Base-by-base conservation (phyloP, 2,888 invertebrate species). In the Cybosia mesomella region DNA sequence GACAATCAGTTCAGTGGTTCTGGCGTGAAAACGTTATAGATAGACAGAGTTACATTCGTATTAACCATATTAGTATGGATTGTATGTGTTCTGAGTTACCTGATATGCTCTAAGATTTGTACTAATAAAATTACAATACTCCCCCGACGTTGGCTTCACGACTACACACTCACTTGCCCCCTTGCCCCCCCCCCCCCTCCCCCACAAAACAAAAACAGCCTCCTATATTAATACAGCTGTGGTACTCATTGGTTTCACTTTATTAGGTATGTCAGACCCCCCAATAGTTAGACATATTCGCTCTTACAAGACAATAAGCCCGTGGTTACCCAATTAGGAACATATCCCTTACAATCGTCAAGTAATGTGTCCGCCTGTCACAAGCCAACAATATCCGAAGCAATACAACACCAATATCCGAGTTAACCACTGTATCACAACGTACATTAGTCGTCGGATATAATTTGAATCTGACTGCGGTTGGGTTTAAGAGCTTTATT, bases 371-470 rank as follows among this genome's bases (percentile, higher is more conserved):
- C 4, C n/a, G 49, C 34, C 28, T 9, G 54, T n/a, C 36, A 28
- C 28, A 28, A 55, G 54, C 15, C 24, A 13, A 58, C 58, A 49
- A 32, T 53, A 24, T 55, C 34, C 49, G 54, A 55, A n/a, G 18
- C 55, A 64, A 24, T 28, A 57, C 57, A 43, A 43, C 4, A 57
- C 18, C 18, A 39, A 43, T 58, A 64, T 43, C 39, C 28, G 57
- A 57, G 11, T 57, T 58, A 28, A 22, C 54, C 64, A n/a, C 55
- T 22, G 18, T 13, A 15, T 34, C 64, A 34, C 58, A 49, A 65
- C 34, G 43, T 32, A 58, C 28, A 64, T 28, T 39, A 58, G 58
- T 21, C 32, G 58, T 8, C n/a, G 32, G n/a, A 34, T 58, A 58
- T 32, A 58, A 58, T 28, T 32, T 32, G 32, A 32, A 58, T 58